Base-by-base conservation (phyloP, 2,888 invertebrate genomes). In the Tachystola acroxantha region DNA sequence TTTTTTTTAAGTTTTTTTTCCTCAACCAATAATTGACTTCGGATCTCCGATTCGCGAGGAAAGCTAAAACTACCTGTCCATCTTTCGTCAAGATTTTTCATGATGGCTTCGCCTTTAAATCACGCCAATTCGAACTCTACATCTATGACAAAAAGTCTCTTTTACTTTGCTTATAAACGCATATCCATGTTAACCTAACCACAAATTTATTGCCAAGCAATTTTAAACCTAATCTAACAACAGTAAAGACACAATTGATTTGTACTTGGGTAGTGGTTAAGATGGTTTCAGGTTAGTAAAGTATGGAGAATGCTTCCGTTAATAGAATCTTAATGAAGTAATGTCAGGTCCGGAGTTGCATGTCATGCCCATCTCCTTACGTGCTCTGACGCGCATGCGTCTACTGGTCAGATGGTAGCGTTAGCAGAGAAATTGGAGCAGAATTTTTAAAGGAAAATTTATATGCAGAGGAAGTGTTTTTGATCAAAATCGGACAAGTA, bases 281-380 rank as follows among this genome's bases (percentile, higher is more conserved):
- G 40, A 16, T 14, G 26, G 26, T 40, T 48, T 41, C 50, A 36
- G 36, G 45, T 41, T 45, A 39, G 52, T 44, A 49, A 53, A 52
- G 53, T 62, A 53, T 57, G 64, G 70, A 79, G 84, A 85, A 84
- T 81, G 85, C 85, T 82, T 80, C 82, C 67, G 81, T 76, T 86
- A 86, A 85, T 86, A 86, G 84, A 84, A 82, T 82, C 82, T 84
- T 86, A 85, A 86, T 85, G 84, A 86, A 86, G 80, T 80, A 82
- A 81, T 81, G 85, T 78, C 73, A 77, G 81, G 65, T 59, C 69
- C 65, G 63, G 75, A 79, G 77, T 68, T 84, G 85, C 84, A 67
- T 74, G 84, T 86, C 85, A 85, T 84, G 85, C 74, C 73, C 75
- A 74, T 80, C 85, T 76, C 72, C 71, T 79, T 78, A 78, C 72